Conservation (phyloP, 2,113 vertebrate species). For the Cottus gobio region DNA sequence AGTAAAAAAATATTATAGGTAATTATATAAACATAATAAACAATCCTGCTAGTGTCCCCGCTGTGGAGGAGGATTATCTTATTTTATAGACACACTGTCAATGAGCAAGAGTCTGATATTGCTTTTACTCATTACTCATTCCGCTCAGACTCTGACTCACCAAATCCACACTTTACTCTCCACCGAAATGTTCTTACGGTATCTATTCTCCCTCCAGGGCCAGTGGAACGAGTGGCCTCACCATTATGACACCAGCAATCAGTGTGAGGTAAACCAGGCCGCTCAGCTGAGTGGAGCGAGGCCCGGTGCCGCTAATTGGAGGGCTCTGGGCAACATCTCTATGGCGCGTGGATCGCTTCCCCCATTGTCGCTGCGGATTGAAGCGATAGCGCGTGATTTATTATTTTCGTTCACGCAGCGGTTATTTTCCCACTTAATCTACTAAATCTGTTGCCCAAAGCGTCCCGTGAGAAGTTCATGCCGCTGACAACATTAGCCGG, state of each 20-base stretch:
- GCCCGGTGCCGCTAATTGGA: constrained; percentile 47
- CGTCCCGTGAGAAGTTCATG: background rate
- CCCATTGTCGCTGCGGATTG: background rate
- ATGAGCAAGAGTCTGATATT: background rate
- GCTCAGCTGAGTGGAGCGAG: too few relatives aligned
- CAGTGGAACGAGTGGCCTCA: background rate
- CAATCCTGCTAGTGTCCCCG: background rate
- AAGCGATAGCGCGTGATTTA: constrained; percentile 36
- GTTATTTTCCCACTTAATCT: constrained; percentile 34
- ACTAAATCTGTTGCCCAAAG: constrained; percentile 30
- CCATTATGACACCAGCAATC: constrained; percentile 31
- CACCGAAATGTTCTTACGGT: background rate
- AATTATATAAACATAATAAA: background rate
- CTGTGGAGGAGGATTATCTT: background rate
- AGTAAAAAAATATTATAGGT: background rate
- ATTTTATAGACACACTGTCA: background rate
- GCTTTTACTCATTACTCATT: constrained; percentile 1
- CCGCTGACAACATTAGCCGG: background rate
- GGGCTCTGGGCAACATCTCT: constrained; percentile 37
- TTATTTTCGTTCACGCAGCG: constrained; percentile 26
- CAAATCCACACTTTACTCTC: background rate
- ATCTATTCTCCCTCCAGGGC: background rate
- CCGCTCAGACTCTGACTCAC: constrained; percentile 26
- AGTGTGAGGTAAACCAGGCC: constrained; percentile 44
- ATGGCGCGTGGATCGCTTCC: background rate